These are phyloP conservation scores for Stomorhina lunata DNA, from an alignment of 2,888 invertebrate species.

Conservation along the genomic window DNA sequence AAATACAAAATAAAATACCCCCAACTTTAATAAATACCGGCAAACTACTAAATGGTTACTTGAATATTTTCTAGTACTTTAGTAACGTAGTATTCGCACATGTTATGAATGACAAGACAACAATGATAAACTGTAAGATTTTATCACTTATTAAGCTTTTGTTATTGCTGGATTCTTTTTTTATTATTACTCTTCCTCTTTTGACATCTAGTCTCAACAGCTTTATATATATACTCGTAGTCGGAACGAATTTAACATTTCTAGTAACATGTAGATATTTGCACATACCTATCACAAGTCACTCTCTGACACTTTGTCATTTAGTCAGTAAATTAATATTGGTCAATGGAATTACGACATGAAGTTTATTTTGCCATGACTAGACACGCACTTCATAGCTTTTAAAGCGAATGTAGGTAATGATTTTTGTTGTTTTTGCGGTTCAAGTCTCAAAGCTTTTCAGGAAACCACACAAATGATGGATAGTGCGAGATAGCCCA, in stretches of 20 bases:
- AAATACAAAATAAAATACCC: constrained; percentile 13
- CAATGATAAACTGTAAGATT: constrained; percentile 62
- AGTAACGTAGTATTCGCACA: no score
- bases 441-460: constrained; percentile 36
- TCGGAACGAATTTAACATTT: constrained; percentile 42
- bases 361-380: background rate
- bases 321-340: constrained; percentile 54
- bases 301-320: constrained; percentile 29
- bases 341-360: constrained; percentile 25
- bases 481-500: background rate
- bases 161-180: constrained; percentile 36
- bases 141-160: constrained; percentile 61
- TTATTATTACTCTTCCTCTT: background rate
- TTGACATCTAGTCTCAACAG: background rate
- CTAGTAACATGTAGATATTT: background rate
- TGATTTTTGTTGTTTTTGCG: background rate
- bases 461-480: background rate
- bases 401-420: no score
- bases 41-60: constrained; percentile 58
- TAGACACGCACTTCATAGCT: background rate
- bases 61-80: constrained; percentile 56
- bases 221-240: background rate
- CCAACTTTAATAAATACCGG: constrained; percentile 16
- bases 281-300: constrained; percentile 30
- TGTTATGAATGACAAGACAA: constrained; percentile 64